Conservation (phyloP, 23 tunicate species). For the Corella eumyota region DNA sequence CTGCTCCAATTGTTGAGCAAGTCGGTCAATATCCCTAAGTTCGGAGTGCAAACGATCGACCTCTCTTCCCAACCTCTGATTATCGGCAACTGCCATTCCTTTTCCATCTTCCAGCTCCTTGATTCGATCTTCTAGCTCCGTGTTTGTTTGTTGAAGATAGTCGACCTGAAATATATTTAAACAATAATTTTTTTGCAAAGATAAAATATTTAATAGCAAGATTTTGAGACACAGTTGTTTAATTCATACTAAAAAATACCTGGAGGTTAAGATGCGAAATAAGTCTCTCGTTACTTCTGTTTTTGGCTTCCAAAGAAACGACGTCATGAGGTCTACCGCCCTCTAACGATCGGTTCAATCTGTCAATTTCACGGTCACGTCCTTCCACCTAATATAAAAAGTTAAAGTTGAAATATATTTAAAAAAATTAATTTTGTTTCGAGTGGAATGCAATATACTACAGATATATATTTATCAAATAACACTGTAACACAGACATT, state of each 20-base stretch:
- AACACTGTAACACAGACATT: too few relatives aligned
- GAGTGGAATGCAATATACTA: too few relatives aligned
- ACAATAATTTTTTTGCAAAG: background rate
- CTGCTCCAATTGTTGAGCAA: slow-evolving; percentile 82
- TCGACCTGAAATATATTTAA: slow-evolving; percentile 42
- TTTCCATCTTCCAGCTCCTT: slow-evolving; percentile 64
- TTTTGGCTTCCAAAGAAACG: slow-evolving; percentile 75
- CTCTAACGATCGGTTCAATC: slow-evolving; percentile 80
- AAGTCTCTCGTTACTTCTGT: slow-evolving; percentile 80
- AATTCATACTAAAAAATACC: slow-evolving; percentile 14
- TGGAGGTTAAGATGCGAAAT: slow-evolving; percentile 88
- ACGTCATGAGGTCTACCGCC: slow-evolving; percentile 99
- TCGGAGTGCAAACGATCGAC: slow-evolving; percentile 68
- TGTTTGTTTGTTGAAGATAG: slow-evolving; percentile 83
- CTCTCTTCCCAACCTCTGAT: slow-evolving; percentile 23
- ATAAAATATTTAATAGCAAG: too few relatives aligned
- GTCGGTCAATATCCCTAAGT: slow-evolving; percentile 71
- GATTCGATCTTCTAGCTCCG: slow-evolving; percentile 68
- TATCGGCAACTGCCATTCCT: slow-evolving; percentile 30
- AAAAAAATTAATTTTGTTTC: too few relatives aligned
- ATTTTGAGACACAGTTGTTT: too few relatives aligned
- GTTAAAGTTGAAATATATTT: background rate
- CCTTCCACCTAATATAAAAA: slow-evolving; percentile 52
- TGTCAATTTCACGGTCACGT: slow-evolving; percentile 81
- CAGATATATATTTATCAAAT: too few relatives aligned